A percentile compares a stretch with the other conserved stretches of the same genome.
These are phyloP conservation scores for Mesopsocus fuscifrons DNA, from an alignment of 2,888 invertebrate species.

Conservation along the genomic window DNA sequence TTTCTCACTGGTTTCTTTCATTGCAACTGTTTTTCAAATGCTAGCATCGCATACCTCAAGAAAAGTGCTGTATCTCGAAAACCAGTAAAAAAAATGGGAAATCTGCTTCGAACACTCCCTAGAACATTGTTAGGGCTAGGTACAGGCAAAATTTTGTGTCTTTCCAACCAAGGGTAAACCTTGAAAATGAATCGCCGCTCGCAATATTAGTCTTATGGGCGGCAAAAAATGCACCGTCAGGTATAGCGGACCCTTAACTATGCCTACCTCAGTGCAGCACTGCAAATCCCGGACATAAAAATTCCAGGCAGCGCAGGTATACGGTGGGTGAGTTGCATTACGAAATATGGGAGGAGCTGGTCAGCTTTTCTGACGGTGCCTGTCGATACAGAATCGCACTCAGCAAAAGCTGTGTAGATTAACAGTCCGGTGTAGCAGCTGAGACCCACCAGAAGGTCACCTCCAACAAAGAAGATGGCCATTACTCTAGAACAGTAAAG, in stretches of 20 bases:
- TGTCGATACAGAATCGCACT: slow-evolving; percentile 68
- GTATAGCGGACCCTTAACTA: background rate
- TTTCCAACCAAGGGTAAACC: too few relatives aligned
- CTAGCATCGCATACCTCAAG: too few relatives aligned
- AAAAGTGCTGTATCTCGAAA: too few relatives aligned
- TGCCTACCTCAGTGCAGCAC: slow-evolving; percentile 59
- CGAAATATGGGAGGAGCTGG: slow-evolving; percentile 60
- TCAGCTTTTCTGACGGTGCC: slow-evolving; percentile 48
- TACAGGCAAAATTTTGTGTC: too few relatives aligned
- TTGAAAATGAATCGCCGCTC: too few relatives aligned
- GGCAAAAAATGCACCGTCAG: background rate
- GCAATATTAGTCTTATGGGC: too few relatives aligned
- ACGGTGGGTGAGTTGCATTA: slow-evolving; percentile 54
- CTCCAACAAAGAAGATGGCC: slow-evolving; percentile 57
- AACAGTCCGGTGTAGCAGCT: slow-evolving; percentile 73
- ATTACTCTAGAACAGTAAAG: slow-evolving; percentile 44
- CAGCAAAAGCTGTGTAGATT: slow-evolving; percentile 65
- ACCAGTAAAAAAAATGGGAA: too few relatives aligned
- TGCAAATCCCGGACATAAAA: slow-evolving; percentile 72
- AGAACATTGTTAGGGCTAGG: too few relatives aligned
- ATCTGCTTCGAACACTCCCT: too few relatives aligned
- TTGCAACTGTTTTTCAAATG: too few relatives aligned
- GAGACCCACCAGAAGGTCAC: slow-evolving; percentile 49
- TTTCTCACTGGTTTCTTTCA: too few relatives aligned
- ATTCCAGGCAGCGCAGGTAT: slow-evolving; percentile 69